Conservation (phyloP, 2,888 invertebrate genomes). For the Habroteleia sp. region DNA sequence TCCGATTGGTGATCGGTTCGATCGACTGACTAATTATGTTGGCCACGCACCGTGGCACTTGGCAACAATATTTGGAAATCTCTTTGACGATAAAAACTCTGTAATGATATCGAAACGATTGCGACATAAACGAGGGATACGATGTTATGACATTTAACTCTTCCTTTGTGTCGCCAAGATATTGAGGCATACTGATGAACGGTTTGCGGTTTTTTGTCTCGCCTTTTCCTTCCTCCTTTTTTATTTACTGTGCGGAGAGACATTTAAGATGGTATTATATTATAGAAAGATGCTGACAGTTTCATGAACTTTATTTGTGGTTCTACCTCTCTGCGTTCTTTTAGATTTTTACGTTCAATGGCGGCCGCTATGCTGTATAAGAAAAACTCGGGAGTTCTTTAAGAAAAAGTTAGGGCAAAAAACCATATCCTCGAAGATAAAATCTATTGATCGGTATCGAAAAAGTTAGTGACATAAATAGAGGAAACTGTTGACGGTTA, state of each 20-base stretch:
- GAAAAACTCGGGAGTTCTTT: constrained; percentile 2
- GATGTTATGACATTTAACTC: constrained; percentile 25
- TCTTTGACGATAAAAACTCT: constrained; percentile 23
- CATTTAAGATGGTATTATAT: no score
- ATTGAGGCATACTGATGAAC: neutral
- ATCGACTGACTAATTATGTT: constrained; percentile 52
- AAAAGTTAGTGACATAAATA: constrained; percentile 53
- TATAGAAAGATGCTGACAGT: no score
- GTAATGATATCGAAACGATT: constrained; percentile 24
- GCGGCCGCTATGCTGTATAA: no score
- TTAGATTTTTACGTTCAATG: no score
- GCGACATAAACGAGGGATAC: constrained; percentile 21
- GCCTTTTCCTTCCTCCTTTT: neutral
- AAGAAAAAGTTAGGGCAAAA: constrained; percentile 25
- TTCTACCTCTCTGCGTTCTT: no score
- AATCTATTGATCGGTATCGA: constrained; percentile 51
- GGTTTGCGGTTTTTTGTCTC: constrained; percentile 5
- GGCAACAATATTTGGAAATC: constrained; percentile 47
- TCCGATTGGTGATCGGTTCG: constrained; percentile 48
- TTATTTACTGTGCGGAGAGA: no score
- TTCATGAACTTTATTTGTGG: constrained; percentile 16
- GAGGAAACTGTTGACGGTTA: constrained; percentile 46
- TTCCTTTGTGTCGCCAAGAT: constrained; percentile 1
- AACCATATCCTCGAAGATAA: constrained; percentile 38
- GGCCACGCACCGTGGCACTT: constrained; percentile 15